Evolutionary conservation across 2,888 invertebrate species (phyloP).

Genomic region (Mythimna vitellina): DNA sequence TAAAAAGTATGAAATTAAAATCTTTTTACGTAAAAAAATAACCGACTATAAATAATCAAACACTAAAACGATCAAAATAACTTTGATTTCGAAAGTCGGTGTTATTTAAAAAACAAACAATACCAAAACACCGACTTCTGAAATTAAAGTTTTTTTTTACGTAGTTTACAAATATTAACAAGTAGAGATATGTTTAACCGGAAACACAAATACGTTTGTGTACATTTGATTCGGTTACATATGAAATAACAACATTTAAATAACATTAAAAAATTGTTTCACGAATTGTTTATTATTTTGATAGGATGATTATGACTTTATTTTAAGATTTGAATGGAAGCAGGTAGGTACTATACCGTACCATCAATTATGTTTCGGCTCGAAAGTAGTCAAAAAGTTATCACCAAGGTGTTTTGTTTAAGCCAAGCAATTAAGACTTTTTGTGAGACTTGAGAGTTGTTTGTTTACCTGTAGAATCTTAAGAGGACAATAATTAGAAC

Average conservation of each 20-base stretch:
- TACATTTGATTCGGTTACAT: not conserved
- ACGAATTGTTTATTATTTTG: not conserved
- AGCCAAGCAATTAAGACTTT: constrained; percentile 14
- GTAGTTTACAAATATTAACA: no score
- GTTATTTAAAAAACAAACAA: no score
- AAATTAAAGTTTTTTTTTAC: no score
- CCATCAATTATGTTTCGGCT: not conserved
- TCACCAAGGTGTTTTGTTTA: constrained; percentile 26
- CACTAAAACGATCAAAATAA: no score
- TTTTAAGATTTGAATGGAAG: constrained; percentile 1
- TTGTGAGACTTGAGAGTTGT: not conserved
- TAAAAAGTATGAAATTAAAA: no score
- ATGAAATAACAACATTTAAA: not conserved
- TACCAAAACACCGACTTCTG: no score
- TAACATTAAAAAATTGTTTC: not conserved
- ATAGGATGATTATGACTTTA: not conserved
- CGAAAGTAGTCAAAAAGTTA: not conserved
- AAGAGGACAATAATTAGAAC: constrained; percentile 21
- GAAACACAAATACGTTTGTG: not conserved
- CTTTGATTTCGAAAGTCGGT: no score
- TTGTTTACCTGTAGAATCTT: constrained; percentile 9
- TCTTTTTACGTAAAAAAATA: no score
- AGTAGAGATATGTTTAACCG: constrained; percentile 2
- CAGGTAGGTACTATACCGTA: not conserved
- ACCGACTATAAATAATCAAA: no score